Evolutionary conservation across 2,797 vertebrate genomes (phyloP).

Genomic region (Lophotriccus pileatus): DNA sequence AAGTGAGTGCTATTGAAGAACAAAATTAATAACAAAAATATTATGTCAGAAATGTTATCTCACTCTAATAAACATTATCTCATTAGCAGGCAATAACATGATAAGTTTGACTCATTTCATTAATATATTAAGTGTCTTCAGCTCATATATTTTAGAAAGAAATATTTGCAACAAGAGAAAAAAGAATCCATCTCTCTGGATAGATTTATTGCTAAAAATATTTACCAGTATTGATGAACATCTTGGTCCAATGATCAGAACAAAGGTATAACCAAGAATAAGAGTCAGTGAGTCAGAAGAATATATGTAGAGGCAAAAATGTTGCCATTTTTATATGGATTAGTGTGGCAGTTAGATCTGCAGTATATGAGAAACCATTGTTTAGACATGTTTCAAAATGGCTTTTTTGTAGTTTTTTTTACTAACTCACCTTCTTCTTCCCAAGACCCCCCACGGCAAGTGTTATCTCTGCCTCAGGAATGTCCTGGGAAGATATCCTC

Average conservation of each 20-base stretch:
- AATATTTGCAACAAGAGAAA: neutral
- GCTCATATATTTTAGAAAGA: neutral
- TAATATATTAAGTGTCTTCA: neutral
- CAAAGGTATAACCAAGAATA: neutral
- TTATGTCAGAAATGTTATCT: neutral
- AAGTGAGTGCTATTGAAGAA: neutral
- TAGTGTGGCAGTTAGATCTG: too few species aligned
- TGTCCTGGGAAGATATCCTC: too few species aligned
- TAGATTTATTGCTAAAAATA: neutral
- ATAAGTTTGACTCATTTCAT: neutral
- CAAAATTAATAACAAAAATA: neutral
- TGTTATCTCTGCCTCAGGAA: too few species aligned
- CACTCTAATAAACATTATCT: neutral
- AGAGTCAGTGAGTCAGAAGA: neutral
- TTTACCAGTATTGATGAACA: neutral
- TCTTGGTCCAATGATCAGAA: neutral
- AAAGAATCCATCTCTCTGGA: neutral
- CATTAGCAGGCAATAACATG: neutral
- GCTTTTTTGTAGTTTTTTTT: too few species aligned
- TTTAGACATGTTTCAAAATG: too few species aligned
- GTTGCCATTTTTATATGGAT: neutral
- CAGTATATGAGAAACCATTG: too few species aligned
- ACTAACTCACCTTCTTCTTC: too few species aligned
- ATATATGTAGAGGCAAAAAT: neutral
- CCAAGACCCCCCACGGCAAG: too few species aligned